phyloP scores from a whole-genome alignment of 2,113 vertebrate genomes.

The Sinocyclocheilus maitianheensis region DNA sequence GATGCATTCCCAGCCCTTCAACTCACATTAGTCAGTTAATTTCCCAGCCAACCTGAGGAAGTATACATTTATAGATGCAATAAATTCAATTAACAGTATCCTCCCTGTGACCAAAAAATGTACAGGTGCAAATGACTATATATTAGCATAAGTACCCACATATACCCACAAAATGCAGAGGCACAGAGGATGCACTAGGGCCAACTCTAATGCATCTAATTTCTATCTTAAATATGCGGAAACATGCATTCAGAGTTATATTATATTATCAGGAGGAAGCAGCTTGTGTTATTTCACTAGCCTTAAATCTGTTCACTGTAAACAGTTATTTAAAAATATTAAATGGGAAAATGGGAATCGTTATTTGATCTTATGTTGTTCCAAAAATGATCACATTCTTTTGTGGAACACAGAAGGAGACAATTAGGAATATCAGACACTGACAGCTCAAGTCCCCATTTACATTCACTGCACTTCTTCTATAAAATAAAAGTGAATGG shows the following conservation, averaged over 20 bases:
- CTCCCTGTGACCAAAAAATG: neutral
- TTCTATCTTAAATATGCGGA: neutral
- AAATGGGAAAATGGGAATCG: too few species aligned
- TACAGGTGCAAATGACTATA: neutral
- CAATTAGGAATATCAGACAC: neutral
- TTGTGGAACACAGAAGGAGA: neutral
- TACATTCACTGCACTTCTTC: neutral
- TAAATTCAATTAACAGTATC: neutral
- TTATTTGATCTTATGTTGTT: neutral
- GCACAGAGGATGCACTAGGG: neutral
- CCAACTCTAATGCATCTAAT: neutral
- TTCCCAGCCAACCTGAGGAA: neutral
- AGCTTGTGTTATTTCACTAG: neutral
- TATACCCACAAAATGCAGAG: neutral
- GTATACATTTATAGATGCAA: neutral
- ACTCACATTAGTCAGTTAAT: slow-evolving; percentile 51
- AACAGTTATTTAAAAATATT: neutral
- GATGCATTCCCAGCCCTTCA: slow-evolving; percentile 57
- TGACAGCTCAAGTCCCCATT: neutral
- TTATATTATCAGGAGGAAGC: neutral
- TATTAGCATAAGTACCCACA: neutral
- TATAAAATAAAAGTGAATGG: neutral
- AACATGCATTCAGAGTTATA: neutral
- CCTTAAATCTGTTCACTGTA: neutral
- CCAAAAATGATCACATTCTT: neutral